Conservation (phyloP, 2,797 vertebrate species). For the Lagorchestes hirsutus region DNA sequence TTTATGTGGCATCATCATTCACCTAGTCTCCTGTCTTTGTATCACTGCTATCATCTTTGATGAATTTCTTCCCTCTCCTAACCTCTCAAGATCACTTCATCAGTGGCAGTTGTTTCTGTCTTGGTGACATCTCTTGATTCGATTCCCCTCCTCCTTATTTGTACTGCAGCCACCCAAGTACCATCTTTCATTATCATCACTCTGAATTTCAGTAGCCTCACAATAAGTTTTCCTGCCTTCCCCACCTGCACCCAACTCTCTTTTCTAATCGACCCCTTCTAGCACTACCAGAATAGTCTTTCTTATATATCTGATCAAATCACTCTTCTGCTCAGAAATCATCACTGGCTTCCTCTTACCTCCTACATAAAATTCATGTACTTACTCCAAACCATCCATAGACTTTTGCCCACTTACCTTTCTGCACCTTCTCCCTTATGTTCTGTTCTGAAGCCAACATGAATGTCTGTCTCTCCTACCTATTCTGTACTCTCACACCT, state of each 20-base stretch:
- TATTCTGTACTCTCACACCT: neutral
- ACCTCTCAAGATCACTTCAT: neutral
- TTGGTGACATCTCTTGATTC: neutral
- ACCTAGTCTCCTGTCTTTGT: neutral
- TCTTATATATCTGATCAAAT: neutral
- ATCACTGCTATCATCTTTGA: neutral
- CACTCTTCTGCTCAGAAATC: conserved; percentile 18
- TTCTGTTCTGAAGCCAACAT: neutral
- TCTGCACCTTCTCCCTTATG: neutral
- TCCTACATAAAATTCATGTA: neutral
- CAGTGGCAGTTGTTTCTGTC: neutral
- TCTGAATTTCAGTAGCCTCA: neutral
- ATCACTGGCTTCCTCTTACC: neutral
- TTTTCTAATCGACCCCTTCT: neutral
- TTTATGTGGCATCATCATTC: neutral
- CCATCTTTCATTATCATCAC: neutral
- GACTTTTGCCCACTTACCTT: neutral
- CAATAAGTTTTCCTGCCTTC: neutral
- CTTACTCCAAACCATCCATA: neutral
- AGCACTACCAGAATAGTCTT: neutral
- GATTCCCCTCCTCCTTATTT: neutral
- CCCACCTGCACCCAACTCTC: neutral
- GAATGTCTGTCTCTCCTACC: neutral
- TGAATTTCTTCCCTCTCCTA: neutral
- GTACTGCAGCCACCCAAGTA: neutral